Conservation (phyloP, 2,888 invertebrate species). For the Toxonevra muliebris region DNA sequence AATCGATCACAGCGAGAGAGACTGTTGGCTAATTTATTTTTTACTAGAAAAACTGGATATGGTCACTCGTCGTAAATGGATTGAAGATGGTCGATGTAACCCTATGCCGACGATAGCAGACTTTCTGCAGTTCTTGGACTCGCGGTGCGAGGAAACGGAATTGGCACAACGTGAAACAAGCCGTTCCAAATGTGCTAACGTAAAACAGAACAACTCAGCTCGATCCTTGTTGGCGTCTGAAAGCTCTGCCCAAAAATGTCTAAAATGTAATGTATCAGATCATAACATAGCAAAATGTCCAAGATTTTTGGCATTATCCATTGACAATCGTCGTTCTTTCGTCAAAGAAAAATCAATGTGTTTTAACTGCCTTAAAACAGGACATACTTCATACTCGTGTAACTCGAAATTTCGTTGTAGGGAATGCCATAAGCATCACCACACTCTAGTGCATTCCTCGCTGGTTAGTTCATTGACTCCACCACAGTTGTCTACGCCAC, state of each 20-base stretch:
- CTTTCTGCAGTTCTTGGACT: conserved; percentile 27
- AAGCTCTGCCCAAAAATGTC: no score
- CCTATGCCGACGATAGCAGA: conserved; percentile 19
- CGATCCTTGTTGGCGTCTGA: no score
- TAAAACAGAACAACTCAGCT: no score
- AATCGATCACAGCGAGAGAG: conserved; percentile 21
- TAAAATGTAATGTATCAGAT: background rate
- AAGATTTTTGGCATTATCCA: background rate
- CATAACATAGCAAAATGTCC: background rate
- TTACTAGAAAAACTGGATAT: conserved; percentile 26
- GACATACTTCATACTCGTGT: background rate
- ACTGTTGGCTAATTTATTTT: conserved; percentile 35
- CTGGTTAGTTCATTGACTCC: no score
- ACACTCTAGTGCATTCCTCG: no score
- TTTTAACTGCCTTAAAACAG: conserved; percentile 1
- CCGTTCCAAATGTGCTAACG: no score
- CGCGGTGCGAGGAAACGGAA: conserved; percentile 23
- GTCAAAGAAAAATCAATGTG: background rate
- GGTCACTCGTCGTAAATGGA: conserved; percentile 31
- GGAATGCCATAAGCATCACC: background rate
- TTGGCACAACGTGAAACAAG: conserved; percentile 15
- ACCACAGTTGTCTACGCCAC: no score
- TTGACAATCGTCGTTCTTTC: background rate
- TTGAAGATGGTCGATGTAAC: conserved; percentile 22
- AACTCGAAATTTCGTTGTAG: background rate